phyloP scores from a whole-genome alignment of 2,797 vertebrate genomes.

The Acridotheres tristis region DNA sequence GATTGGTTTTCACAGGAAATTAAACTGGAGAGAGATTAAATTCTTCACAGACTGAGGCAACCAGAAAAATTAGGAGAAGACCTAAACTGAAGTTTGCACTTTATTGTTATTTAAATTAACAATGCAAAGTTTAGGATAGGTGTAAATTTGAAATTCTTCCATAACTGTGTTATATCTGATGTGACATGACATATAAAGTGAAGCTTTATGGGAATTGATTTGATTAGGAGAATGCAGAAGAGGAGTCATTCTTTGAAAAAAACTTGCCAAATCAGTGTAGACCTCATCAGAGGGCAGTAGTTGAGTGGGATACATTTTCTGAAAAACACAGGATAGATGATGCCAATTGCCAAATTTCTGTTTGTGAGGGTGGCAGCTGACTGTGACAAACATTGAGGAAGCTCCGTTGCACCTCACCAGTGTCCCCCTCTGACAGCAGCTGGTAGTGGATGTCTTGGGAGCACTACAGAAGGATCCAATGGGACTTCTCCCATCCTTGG shows the following conservation, averaged over 20 bases:
- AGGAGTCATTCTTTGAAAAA: background rate
- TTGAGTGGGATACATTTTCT: background rate
- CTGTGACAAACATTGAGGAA: background rate
- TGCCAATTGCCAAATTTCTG: background rate
- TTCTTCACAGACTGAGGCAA: background rate
- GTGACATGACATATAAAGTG: background rate
- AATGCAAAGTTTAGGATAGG: background rate
- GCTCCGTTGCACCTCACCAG: accelerated
- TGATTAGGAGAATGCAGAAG: background rate
- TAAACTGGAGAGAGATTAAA: background rate
- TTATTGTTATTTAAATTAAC: background rate
- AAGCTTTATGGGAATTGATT: background rate
- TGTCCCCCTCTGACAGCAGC: background rate
- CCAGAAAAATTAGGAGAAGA: background rate
- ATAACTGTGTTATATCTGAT: background rate
- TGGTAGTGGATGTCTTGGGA: background rate
- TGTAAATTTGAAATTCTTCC: background rate
- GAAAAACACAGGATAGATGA: background rate
- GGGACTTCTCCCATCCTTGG: background rate
- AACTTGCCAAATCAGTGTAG: background rate
- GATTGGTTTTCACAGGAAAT: background rate
- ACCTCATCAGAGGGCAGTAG: background rate
- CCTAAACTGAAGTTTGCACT: background rate
- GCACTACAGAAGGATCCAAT: background rate
- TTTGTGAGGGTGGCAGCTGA: background rate